Conservation (phyloP, 2,888 invertebrate genomes). For the Thyatira batis region DNA sequence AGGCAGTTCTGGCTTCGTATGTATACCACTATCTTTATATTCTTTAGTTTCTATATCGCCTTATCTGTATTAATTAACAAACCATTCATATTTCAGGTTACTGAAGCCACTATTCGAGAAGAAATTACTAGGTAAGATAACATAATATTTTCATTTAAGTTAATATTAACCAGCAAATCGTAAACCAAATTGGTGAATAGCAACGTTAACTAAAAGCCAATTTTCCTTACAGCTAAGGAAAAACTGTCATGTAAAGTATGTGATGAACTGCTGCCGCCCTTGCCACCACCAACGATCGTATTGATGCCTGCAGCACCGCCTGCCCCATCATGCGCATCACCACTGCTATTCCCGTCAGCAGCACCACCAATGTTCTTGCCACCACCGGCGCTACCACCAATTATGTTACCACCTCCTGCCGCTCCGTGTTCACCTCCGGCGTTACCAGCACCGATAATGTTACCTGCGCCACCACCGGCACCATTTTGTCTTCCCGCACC, state of each 20-base stretch:
- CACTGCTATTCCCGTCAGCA: conserved; percentile 19
- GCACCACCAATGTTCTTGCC: conserved; percentile 32
- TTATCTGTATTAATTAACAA: not conserved
- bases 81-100: conserved; percentile 58
- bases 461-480: conserved; percentile 24
- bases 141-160: conserved; percentile 6
- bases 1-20: conserved; percentile 63
- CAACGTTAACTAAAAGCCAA: not conserved
- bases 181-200: conserved; percentile 7
- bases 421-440: conserved; percentile 17
- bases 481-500: conserved; percentile 31
- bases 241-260: conserved; percentile 29
- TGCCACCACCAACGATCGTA: conserved; percentile 58
- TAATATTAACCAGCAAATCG: conserved; percentile 31
- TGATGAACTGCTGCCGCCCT: conserved; percentile 31
- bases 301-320: conserved; percentile 60
- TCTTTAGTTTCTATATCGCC: not conserved
- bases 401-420: conserved; percentile 22
- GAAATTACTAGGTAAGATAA: conserved; percentile 52
- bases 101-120: conserved; percentile 58
- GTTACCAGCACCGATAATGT: conserved; percentile 23
- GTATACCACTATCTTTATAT: conserved; percentile 30
- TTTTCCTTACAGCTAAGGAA: conserved; percentile 10
- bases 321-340: conserved; percentile 32
- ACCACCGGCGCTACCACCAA: conserved; percentile 29